Evolutionary conservation across 2,797 vertebrate species (phyloP).

Genomic region (Okamejei kenojei): DNA sequence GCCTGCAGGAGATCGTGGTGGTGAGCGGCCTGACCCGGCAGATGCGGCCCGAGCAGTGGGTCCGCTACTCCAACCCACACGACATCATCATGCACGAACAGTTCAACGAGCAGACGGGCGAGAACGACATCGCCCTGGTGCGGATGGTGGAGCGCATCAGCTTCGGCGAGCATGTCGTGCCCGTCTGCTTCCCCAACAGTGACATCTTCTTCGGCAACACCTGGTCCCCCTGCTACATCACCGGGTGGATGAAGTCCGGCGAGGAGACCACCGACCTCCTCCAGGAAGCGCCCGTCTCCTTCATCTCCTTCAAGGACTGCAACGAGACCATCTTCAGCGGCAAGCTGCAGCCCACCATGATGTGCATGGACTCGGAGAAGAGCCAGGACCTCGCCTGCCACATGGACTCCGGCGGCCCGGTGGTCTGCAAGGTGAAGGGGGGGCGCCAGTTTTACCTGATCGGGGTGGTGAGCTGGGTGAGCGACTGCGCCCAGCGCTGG

Average conservation of each 20-base stretch:
- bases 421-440: not conserved
- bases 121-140: not conserved
- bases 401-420: not conserved
- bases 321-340: not conserved
- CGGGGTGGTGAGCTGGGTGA: slow-evolving; percentile 9
- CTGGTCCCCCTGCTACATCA: not conserved
- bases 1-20: slow-evolving; percentile 2
- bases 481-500: not conserved
- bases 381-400: not conserved
- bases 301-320: not conserved
- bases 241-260: slow-evolving; percentile 31
- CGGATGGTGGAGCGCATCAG: not conserved
- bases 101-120: not conserved
- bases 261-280: not conserved
- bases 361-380: not conserved
- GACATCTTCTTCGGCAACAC: not conserved
- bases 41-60: not conserved
- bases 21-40: not conserved
- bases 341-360: not conserved
- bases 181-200: not conserved
- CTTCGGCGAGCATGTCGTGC: not conserved
- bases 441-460: not conserved
- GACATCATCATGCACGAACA: not conserved
- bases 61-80: not conserved
- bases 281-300: not conserved